Percentiles rank a stretch among this genome's conserved stretches.
Conservation (phyloP, 2,888 invertebrate genomes). For the Strigamia transsilvanica region DNA sequence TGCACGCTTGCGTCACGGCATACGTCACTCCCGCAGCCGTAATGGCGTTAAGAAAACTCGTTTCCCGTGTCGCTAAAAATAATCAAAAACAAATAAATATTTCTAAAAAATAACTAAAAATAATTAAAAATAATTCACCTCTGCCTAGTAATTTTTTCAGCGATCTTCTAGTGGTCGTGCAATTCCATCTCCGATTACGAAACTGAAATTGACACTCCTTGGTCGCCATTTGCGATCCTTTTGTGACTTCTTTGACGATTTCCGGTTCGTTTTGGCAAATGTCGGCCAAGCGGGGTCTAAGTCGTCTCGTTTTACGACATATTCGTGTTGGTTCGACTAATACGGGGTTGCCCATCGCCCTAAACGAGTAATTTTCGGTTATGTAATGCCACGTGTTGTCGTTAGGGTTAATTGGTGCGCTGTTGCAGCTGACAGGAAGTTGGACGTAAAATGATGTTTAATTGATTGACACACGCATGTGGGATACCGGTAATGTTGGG, state of each 20-base stretch:
- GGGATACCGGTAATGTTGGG: not conserved
- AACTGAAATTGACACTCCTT: slow-evolving; percentile 89
- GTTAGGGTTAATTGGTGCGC: not conserved
- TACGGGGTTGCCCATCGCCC: slow-evolving; percentile 75
- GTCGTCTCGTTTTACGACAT: slow-evolving; percentile 83
- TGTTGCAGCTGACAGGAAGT: not conserved
- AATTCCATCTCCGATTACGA: slow-evolving; percentile 86
- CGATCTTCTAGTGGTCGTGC: slow-evolving; percentile 80
- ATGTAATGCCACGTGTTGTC: slow-evolving; percentile 12
- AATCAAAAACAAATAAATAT: slow-evolving; percentile 36
- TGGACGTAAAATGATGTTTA: slow-evolving; percentile 14
- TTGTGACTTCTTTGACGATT: slow-evolving; percentile 82
- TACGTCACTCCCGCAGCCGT: slow-evolving; percentile 89
- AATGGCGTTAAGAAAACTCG: slow-evolving; percentile 89
- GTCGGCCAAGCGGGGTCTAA: slow-evolving; percentile 72
- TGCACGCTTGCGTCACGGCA: slow-evolving; percentile 87
- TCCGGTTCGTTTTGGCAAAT: slow-evolving; percentile 82
- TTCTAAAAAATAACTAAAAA: not conserved
- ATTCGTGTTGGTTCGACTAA: slow-evolving; percentile 88
- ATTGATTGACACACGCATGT: not conserved
- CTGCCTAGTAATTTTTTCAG: slow-evolving; percentile 84
- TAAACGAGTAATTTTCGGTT: slow-evolving; percentile 56
- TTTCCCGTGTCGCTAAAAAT: slow-evolving; percentile 82
- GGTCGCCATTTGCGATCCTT: slow-evolving; percentile 83
- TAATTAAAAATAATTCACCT: slow-evolving; percentile 68